phyloP scores from a whole-genome alignment of 2,888 invertebrate species.

The Hetaerina titia region DNA sequence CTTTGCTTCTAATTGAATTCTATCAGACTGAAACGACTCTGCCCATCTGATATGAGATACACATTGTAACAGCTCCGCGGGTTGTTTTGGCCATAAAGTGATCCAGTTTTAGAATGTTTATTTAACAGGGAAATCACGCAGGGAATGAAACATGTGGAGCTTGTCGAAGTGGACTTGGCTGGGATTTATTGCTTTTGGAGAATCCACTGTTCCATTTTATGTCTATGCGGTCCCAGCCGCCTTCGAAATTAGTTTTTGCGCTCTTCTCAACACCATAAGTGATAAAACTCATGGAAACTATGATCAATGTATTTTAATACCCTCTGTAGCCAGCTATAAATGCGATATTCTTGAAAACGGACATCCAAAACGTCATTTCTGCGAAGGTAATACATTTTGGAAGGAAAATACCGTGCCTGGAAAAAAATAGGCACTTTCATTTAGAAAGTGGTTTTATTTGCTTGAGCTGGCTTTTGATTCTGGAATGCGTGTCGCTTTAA shows the following conservation, averaged over 20 bases:
- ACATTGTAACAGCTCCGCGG: neutral
- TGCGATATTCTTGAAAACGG: neutral
- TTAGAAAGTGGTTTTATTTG: neutral
- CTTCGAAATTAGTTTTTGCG: slow-evolving; percentile 11
- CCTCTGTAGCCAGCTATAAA: neutral
- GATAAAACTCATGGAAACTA: neutral
- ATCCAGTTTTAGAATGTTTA: neutral
- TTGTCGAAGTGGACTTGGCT: slow-evolving; percentile 11
- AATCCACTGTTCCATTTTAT: neutral
- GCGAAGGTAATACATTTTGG: neutral
- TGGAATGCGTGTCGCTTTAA: too few relatives aligned
- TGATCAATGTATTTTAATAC: neutral
- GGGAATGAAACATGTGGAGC: neutral
- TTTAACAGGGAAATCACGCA: neutral
- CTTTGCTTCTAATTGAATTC: too few relatives aligned
- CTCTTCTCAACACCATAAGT: neutral
- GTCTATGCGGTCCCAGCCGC: neutral
- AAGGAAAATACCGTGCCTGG: neutral
- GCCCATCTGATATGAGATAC: neutral
- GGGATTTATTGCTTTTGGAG: slow-evolving; percentile 31
- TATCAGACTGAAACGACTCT: too few relatives aligned
- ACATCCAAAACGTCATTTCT: neutral
- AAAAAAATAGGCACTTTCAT: neutral
- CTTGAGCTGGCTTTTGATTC: too few relatives aligned
- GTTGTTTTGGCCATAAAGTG: neutral